Base-by-base conservation (phyloP, 1,140 invertebrate genomes). In the Drosophila azteca region DNA sequence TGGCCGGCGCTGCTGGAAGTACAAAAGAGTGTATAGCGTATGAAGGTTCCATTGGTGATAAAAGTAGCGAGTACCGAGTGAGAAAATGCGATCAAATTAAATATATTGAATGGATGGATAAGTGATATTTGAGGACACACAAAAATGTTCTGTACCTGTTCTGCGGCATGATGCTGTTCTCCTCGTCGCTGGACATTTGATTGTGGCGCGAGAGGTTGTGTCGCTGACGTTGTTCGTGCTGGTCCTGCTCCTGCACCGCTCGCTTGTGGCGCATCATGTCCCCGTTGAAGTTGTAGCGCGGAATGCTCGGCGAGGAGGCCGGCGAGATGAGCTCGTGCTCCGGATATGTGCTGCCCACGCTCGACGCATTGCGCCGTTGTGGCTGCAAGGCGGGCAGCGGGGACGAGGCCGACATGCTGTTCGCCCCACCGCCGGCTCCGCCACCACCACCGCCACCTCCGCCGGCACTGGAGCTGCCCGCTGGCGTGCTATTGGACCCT, bases 91-190 rank as follows among this genome's bases (percentile, higher is more conserved):
- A 13, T 4, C n/a, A 50, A 50, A 50, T 48, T n/a, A n/a, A 35
- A 17, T 4, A 26, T 3, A 20, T 20, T 20, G 17, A 20, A 20
- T 1, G 17, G 1, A 5, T 26, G 4, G 24, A 0, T 2, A n/a
- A 6, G 24, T 9, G 35, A 45, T 1, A 52, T n/a, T 3, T 1
- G 9, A 20, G 46, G 3, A 6, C 24, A 26, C 5, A 26, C 24
- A 26, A 26, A 31, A 31, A 31, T 9, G 8, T 31, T 31, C 31
- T 13, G 46, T 49, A 91, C 90, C 88, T 91, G 48, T 92, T 92
- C 62, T 92, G 91, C 1, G 91, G 91, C 70, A 92, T 92, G 2
- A 92, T 92, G 77, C 91, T 92, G 65, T 92, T 92, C 74, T 92
- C 91, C 51, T 92, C 91, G 29, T 92, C 91, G 55, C 91, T 92